Conservation (phyloP, 2,888 invertebrate species). For the Amiota minor region DNA sequence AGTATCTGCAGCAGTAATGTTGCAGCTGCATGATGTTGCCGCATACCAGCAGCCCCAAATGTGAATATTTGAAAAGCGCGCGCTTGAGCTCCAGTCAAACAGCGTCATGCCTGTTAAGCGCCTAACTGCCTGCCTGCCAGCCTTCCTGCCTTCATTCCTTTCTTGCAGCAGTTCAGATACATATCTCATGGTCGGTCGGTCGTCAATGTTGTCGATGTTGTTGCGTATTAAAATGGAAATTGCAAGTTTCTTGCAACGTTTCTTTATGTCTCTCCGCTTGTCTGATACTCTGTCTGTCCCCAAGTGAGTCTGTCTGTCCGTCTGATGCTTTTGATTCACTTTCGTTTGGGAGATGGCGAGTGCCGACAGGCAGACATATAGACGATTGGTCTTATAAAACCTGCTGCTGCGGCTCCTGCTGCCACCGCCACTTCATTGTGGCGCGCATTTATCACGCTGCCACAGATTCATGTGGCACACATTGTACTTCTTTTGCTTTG, state of each 20-base stretch:
- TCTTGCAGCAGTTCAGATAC: constrained; percentile 12
- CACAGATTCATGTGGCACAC: constrained; percentile 51
- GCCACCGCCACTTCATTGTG: constrained; percentile 26
- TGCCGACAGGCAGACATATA: constrained; percentile 2
- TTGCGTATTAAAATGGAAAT: constrained; percentile 66
- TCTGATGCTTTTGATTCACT: constrained; percentile 63
- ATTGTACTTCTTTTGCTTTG: constrained; percentile 11
- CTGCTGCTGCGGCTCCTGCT: constrained; percentile 7
- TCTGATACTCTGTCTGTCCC: neutral
- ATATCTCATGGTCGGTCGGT: constrained; percentile 24
- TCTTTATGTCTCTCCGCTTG: neutral
- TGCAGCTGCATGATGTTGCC: constrained; percentile 24
- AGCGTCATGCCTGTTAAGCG: constrained; percentile 1
- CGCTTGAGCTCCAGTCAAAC: neutral
- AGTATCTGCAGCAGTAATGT: constrained; percentile 15
- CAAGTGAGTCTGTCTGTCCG: constrained; percentile 31
- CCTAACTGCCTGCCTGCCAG: no score
- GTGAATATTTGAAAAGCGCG: neutral
- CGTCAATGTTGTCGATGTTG: constrained; percentile 47
- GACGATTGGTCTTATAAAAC: constrained; percentile 23
- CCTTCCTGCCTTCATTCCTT: neutral
- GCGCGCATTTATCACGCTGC: constrained; percentile 63
- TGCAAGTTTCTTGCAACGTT: constrained; percentile 50
- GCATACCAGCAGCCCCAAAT: constrained; percentile 5
- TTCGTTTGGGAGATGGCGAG: constrained; percentile 61